Evolutionary conservation across 2,888 invertebrate genomes (phyloP).

Genomic region (Ophonus ardosiacus): DNA sequence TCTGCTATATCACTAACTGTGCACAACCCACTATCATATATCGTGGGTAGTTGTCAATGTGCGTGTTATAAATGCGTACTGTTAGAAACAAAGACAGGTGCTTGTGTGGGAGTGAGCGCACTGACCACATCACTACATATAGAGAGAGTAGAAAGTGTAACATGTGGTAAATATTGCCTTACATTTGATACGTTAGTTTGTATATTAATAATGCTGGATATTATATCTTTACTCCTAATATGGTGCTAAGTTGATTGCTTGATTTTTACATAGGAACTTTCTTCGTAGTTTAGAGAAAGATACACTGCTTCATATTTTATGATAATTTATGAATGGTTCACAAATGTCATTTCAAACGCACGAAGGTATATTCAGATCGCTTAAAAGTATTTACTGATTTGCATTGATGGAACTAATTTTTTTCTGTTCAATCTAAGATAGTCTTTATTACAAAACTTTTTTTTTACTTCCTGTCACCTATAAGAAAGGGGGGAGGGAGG

Average conservation of each 20-base stretch:
- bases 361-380: no score
- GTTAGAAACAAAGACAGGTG: slow-evolving; percentile 19
- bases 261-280: slow-evolving; percentile 7
- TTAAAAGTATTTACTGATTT: no score
- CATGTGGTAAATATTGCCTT: slow-evolving; percentile 22
- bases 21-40: not conserved
- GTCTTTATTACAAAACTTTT: no score
- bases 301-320: no score
- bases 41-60: not conserved
- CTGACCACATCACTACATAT: not conserved
- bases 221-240: slow-evolving; percentile 26
- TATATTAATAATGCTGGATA: slow-evolving; percentile 9
- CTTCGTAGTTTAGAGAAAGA: not conserved
- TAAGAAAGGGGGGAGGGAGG: no score
- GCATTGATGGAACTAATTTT: no score
- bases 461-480: no score
- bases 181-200: not conserved
- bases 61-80: not conserved
- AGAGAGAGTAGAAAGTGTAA: slow-evolving; percentile 32
- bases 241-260: slow-evolving; percentile 6
- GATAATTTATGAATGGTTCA: no score
- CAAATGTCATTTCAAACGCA: no score
- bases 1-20: no score
- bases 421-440: no score
- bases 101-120: not conserved